Base-by-base conservation (phyloP, 2,888 invertebrate genomes). In the Amorpha juglandis region DNA sequence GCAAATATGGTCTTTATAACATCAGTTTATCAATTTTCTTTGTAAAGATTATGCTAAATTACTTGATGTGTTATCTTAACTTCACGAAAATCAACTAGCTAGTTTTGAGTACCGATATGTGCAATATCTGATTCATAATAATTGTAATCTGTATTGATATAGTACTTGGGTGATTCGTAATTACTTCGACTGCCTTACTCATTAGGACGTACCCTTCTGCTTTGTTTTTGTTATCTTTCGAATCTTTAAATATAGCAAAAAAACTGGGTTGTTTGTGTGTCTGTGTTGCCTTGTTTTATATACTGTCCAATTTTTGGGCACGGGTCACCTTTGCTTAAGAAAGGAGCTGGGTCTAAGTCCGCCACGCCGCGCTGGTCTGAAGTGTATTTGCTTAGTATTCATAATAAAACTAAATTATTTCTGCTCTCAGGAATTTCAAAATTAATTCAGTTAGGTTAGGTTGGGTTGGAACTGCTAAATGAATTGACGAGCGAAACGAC, bases 11-110 rank as follows among this genome's bases (percentile, higher is more conserved):
- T 45, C 21, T 53, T 63, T 53, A 63, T 63, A 63, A 53, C 47
- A 27, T 27, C 11, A 50, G n/a, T 68, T 66, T 66, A 66, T 66
- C 66, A 21, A 7, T 16, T 27, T 19, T 51, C 35, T n/a, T 38
- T 50, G 51, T 27, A 45, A 38, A 62, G 62, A 66, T 55, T 66
- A 63, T 38, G 27, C 35, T 33, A 0, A 66, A 45, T 66, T 48
- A 47, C n/a, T 48, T 33, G 55, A 55, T 51, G 19, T 33, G 48
- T 21, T 66, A 63, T 21, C 45, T 58, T 45, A 45, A 63, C 16
- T 65, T 65, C 62, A 7, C 12, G 21, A 53, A 63, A 63, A 53
- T 62, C 33, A 9, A 45, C 45, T 33, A 47, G 62, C 35, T 53
- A 27, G 45, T 48, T 33, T 58, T 16, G 12, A 33, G 8, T 21